phyloP scores from a whole-genome alignment of 2,888 invertebrate species.

The Saturnia japonica region DNA sequence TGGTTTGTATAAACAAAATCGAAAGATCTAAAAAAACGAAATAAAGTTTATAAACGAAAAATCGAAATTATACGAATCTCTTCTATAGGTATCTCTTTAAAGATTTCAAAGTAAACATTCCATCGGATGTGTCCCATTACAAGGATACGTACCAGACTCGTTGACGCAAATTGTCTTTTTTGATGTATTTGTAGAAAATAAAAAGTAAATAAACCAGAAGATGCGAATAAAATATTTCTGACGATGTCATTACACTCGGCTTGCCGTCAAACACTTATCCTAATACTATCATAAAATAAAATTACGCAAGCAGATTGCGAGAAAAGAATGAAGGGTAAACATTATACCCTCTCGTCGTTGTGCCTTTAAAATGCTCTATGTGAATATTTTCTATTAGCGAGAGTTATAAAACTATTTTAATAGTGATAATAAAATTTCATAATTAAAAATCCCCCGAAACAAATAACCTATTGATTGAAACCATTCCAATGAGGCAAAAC shows the following conservation, averaged over 20 bases:
- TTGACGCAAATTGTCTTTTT: neutral
- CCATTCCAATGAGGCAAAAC: too few species aligned
- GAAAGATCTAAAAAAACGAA: too few species aligned
- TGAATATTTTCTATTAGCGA: neutral
- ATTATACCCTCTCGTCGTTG: neutral
- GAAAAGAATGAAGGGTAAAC: neutral
- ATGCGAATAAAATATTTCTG: slow-evolving; percentile 3
- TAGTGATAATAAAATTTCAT: too few species aligned
- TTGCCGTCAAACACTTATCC: neutral
- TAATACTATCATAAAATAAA: neutral
- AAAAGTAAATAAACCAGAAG: slow-evolving; percentile 4
- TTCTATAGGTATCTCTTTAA: neutral
- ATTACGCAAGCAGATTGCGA: neutral
- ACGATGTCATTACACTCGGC: neutral
- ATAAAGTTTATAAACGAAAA: too few species aligned
- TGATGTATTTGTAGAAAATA: neutral
- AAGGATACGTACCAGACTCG: neutral
- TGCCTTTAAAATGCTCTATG: neutral
- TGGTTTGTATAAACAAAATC: too few species aligned
- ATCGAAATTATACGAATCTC: neutral
- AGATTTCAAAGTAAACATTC: neutral
- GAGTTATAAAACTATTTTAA: neutral
- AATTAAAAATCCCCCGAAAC: too few species aligned
- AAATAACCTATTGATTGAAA: too few species aligned
- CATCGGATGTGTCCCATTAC: slow-evolving; percentile 1